Percentiles rank a stretch among this genome's conserved stretches.
Evolutionary conservation across 30 jellyfish, hydroid and myxozoan species (phyloP).

Genomic region (Calvadosia cruxmelitensis): DNA sequence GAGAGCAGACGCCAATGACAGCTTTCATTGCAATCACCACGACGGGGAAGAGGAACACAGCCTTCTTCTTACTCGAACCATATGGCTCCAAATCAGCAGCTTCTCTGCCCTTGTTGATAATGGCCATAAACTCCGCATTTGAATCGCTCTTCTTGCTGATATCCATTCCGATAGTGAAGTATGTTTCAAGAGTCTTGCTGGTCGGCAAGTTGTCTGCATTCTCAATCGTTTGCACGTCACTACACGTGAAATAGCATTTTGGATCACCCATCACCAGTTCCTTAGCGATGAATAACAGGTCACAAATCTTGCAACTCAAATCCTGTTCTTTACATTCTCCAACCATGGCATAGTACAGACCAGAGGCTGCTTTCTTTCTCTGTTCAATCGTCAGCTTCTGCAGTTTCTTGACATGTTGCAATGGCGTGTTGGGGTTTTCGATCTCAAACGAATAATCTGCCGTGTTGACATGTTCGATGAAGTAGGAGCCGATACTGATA

Average conservation of each 20-base stretch:
- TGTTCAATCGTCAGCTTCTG: background rate
- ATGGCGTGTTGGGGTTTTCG: background rate
- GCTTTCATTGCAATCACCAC: background rate
- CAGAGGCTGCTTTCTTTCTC: background rate
- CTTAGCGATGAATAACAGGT: constrained; percentile 6
- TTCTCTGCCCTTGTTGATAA: background rate
- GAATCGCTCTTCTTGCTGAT: background rate
- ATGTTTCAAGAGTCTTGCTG: background rate
- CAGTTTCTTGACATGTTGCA: background rate
- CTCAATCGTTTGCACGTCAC: background rate
- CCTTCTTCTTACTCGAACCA: constrained; percentile 1
- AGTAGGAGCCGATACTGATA: background rate
- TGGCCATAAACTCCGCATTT: constrained; percentile 2
- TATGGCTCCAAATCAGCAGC: background rate
- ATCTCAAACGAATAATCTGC: background rate
- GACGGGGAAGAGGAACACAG: background rate
- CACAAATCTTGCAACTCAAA: background rate
- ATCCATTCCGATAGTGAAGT: background rate
- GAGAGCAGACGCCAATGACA: background rate
- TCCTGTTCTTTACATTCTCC: background rate
- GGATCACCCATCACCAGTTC: constrained; percentile 9
- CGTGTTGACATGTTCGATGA: background rate
- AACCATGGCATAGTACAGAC: background rate
- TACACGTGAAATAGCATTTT: background rate
- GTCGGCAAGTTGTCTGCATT: background rate